These are phyloP conservation scores for Apistogramma diplotaenia DNA, from an alignment of 2,113 vertebrate species.

Conservation along the genomic window DNA sequence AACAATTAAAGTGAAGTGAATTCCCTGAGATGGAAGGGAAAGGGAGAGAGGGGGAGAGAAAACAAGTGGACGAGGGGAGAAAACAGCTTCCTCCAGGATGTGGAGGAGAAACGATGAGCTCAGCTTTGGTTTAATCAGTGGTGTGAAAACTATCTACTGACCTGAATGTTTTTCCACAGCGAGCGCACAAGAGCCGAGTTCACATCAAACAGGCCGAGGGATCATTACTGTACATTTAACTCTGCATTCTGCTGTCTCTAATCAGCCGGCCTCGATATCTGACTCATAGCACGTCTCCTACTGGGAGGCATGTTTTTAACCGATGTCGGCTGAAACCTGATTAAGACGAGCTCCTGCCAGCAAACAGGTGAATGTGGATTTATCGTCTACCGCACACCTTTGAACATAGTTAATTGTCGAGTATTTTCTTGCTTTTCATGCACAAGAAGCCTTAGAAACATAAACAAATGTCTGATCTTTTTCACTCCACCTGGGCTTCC, in stretches of 20 bases:
- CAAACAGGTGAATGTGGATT: constrained; percentile 7
- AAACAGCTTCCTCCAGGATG: constrained; percentile 53
- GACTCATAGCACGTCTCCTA: background rate
- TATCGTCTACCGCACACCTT: background rate
- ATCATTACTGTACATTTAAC: constrained; percentile 18
- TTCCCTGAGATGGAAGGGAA: constrained; percentile 75
- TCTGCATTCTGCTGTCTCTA: background rate
- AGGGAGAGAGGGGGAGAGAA: constrained; percentile 29
- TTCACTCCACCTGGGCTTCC: background rate
- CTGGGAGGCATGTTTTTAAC: background rate
- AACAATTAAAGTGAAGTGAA: constrained; percentile 83
- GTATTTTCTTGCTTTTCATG: background rate
- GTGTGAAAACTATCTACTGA: constrained; percentile 20
- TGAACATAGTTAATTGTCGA: background rate
- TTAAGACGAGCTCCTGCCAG: background rate
- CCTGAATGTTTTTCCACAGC: constrained; percentile 2
- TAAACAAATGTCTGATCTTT: background rate
- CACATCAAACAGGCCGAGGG: constrained; percentile 22
- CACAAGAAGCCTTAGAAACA: background rate
- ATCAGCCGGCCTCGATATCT: constrained; percentile 11
- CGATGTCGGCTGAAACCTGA: background rate
- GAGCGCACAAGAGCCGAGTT: background rate
- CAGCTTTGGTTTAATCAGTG: background rate
- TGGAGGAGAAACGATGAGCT: constrained; percentile 39
- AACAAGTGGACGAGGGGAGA: constrained; percentile 18